phyloP scores from a whole-genome alignment of 1,140 invertebrate genomes.

The Pararge aegeria region DNA sequence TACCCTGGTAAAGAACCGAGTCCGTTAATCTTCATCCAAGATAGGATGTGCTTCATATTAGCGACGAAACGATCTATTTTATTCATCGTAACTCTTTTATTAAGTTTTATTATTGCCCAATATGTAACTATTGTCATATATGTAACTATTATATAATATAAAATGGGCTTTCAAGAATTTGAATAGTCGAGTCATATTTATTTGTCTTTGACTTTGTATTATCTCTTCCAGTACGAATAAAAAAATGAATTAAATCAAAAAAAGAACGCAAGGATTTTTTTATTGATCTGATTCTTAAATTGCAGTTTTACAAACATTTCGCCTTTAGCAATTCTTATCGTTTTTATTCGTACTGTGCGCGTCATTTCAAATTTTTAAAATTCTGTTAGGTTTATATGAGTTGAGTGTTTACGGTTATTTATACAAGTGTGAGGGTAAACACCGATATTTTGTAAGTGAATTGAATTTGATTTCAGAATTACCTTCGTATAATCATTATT shows the following conservation, averaged over 20 bases:
- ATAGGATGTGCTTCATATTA: slow-evolving; percentile 51
- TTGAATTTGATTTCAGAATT: too few relatives aligned
- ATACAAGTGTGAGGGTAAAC: too few relatives aligned
- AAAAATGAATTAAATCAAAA: too few relatives aligned
- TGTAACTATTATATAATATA: background rate
- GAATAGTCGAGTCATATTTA: slow-evolving; percentile 11
- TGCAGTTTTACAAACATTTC: slow-evolving; percentile 3
- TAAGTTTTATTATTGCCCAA: slow-evolving; percentile 25
- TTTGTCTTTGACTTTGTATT: too few relatives aligned
- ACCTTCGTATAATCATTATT: too few relatives aligned
- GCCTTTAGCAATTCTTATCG: background rate
- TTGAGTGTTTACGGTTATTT: too few relatives aligned
- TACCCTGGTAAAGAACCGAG: too few relatives aligned
- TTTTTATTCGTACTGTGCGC: background rate
- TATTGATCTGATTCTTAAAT: background rate
- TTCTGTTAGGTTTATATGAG: too few relatives aligned
- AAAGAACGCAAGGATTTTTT: background rate
- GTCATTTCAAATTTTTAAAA: too few relatives aligned
- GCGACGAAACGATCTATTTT: slow-evolving; percentile 41
- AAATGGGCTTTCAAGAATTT: slow-evolving; percentile 5
- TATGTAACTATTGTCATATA: slow-evolving; percentile 14
- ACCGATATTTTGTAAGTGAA: too few relatives aligned
- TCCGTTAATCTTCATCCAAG: slow-evolving; percentile 43
- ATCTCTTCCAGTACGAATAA: background rate
- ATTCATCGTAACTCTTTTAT: slow-evolving; percentile 24